A percentile compares a stretch with the other conserved stretches of the same genome.
These are phyloP conservation scores for Drosophila pectinifera DNA, from an alignment of 1,140 invertebrate genomes.

Conservation along the genomic window DNA sequence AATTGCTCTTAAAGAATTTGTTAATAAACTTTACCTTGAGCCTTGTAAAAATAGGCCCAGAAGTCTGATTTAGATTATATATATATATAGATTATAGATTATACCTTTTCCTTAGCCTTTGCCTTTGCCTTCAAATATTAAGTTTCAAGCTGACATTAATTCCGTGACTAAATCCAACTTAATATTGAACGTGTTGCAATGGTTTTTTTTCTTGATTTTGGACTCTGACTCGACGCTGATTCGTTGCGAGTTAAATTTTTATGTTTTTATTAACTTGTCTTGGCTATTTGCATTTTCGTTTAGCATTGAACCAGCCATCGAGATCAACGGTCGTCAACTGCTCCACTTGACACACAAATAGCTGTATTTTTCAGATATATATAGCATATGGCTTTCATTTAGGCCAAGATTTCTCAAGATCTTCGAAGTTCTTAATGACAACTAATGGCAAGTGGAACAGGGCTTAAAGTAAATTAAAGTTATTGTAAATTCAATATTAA, in stretches of 20 bases:
- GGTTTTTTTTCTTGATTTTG: slow-evolving; percentile 8
- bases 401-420: no score
- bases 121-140: background rate
- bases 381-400: no score
- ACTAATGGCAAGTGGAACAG: no score
- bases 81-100: no score
- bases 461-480: no score
- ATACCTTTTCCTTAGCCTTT: background rate
- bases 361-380: background rate
- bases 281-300: slow-evolving; percentile 46
- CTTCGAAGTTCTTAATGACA: no score
- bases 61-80: no score
- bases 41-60: background rate
- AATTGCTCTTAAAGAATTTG: background rate
- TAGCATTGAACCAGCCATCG: slow-evolving; percentile 42
- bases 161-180: slow-evolving; percentile 15
- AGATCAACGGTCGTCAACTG: slow-evolving; percentile 35
- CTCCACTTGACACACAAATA: slow-evolving; percentile 45
- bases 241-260: slow-evolving; percentile 13
- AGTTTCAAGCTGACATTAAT: background rate
- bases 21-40: background rate
- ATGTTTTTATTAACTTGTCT: slow-evolving; percentile 8
- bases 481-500: no score
- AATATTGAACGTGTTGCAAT: slow-evolving; percentile 9
- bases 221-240: slow-evolving; percentile 19